Evolutionary conservation across 2,888 invertebrate species (phyloP), one percentile per base, ranked within the genome.

Genomic region (Orgyia antiqua): DNA sequence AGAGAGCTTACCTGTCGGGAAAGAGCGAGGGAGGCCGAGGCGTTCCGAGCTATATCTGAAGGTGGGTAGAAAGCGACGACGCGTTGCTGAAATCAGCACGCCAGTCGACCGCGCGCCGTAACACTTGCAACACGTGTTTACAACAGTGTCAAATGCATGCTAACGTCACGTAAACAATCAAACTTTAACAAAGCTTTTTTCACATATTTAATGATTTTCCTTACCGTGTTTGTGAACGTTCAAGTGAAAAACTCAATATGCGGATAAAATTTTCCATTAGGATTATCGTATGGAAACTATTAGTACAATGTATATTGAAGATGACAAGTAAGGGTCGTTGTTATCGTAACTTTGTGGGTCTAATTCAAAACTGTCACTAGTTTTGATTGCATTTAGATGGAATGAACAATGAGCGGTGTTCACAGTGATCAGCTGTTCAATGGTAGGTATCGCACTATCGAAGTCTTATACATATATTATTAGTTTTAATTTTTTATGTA

Each of bases 91-190:
- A 32, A 47, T 41, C 37, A 41, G 23, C 39, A 31, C 44, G 58
- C 46, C 73, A 71, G 77, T 78, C 63, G 55, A 56, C 68, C 75
- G 70, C 70, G 64, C 57, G 60, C 39, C 62, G 69, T 63, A 68
- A 57, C 49, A 39, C 41, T 40, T 42, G 39, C 32, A 33, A 46
- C 53, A 59, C 53, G 60, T 46, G 45, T 38, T 38, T 10, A 32
- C 20, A 6, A 21, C 10, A 43, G 33, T 48, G 39, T 33, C 42
- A 41, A 39, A 59, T 58, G 60, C 55, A 66, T 61, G 53, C 43
- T 42, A 39, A 37, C 42, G 45, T 46, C 51, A 53, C 64, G 64
- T 58, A 52, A 54, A 45, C 42, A 53, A 50, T 34, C 45, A 60
- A 70, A 71, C 66, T 66, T 65, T 56, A 30, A 31, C 47, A 48